Base-by-base conservation (phyloP, 2,888 invertebrate genomes). In the Hyalella azteca region DNA sequence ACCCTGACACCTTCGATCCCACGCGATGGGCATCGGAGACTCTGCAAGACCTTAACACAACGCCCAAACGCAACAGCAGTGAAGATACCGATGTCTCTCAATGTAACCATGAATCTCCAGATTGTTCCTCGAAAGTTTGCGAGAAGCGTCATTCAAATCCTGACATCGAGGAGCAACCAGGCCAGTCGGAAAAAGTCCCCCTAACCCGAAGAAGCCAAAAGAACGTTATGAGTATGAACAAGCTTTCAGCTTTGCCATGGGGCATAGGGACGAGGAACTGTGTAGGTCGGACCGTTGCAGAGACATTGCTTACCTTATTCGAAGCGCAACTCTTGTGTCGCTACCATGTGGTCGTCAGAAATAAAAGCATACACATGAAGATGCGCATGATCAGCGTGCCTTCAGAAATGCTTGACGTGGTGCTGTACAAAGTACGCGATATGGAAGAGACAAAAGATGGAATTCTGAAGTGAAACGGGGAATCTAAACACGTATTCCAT, bases 191-290 rank as follows among this genome's bases (percentile, higher is more conserved):
- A 36, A n/a, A 36, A 3, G 66, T 66, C 36, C 45, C 45, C 9
- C 45, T 9, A 45, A 45, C 45, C 45, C 9, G 45, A 45, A 9
- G 11, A 45, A n/a, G n/a, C n/a, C n/a, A 15, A 45, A 45, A 45
- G 15, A 9, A 45, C 45, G 15, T 9, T 15, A 9, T 15, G 40
- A 54, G 41, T 19, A 9, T 49, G 48, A 73, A 13, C 29, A 76
- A 41, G 22, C 9, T 60, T 54, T 94, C 93, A 9, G 92, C 92
- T 79, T 86, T 95, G 78, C 95, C 96, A 5, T 96, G 95, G 88
- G 94, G 94, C 0, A 89, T 94, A 84, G 95, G 96, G 0, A 91
- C 91, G 32, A 91, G 95, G 82, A 93, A 94, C 22, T 96, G 96
- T 87, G 91, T 96, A 85, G 96, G 96, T 0, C 91, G 91, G 86